These are phyloP conservation scores for Cyrtorhinus lividipennis DNA, from an alignment of 1,140 invertebrate genomes.

Conservation along the genomic window DNA sequence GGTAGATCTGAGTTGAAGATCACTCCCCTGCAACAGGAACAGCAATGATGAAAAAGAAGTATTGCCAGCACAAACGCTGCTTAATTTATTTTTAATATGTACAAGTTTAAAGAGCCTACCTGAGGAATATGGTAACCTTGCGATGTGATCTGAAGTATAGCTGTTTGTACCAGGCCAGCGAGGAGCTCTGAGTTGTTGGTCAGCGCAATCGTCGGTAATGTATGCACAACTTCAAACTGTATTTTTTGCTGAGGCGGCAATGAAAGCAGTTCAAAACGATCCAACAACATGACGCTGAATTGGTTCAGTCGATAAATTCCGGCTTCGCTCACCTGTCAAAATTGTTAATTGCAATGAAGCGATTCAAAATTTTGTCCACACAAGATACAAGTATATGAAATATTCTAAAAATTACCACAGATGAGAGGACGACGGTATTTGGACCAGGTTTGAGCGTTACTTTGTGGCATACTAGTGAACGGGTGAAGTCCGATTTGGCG, in stretches of 20 bases:
- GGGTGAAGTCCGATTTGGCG: constrained; percentile 44
- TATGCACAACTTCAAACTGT: constrained; percentile 31
- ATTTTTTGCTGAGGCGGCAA: constrained; percentile 31
- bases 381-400: neutral
- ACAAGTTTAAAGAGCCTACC: no score
- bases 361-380: neutral
- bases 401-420: constrained; percentile 35
- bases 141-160: constrained; percentile 32
- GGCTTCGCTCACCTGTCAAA: constrained; percentile 28
- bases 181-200: constrained; percentile 31
- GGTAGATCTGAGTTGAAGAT: constrained; percentile 35
- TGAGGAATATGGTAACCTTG: constrained; percentile 32
- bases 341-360: neutral
- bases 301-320: constrained; percentile 33
- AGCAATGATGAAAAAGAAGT: no score
- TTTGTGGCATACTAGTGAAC: constrained; percentile 39
- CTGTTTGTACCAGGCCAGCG: constrained; percentile 35
- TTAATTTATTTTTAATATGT: no score
- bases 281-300: constrained; percentile 28
- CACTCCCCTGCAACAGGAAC: constrained; percentile 33
- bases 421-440: constrained; percentile 49
- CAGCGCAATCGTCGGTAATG: constrained; percentile 30
- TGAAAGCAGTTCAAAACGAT: constrained; percentile 46
- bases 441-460: constrained; percentile 49
- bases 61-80: no score